These are phyloP conservation scores for Ptilodon capucinus DNA, from an alignment of 2,888 invertebrate genomes.

Conservation along the genomic window DNA sequence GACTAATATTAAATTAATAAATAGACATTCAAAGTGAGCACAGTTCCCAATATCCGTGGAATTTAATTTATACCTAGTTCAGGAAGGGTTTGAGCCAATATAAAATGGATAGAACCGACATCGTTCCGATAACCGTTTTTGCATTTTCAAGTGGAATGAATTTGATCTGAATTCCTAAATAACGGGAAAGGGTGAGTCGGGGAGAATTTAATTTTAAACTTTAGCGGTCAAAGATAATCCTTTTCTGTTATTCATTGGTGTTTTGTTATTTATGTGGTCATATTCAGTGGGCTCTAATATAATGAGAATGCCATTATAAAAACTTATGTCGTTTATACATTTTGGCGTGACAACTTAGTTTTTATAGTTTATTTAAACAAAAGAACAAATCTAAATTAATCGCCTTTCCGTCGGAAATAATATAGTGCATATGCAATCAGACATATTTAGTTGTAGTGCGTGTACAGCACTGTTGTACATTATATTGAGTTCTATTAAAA, in stretches of 20 bases:
- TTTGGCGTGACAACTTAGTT: too few species aligned
- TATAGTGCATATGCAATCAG: too few species aligned
- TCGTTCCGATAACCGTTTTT: conserved; percentile 1
- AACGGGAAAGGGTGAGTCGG: neutral
- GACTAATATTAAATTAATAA: neutral
- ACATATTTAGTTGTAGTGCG: too few species aligned
- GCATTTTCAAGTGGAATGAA: neutral
- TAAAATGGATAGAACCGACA: neutral
- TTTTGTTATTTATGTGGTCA: neutral
- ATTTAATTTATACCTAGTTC: conserved; percentile 1
- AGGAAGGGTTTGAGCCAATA: neutral
- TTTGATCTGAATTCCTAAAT: conserved; percentile 1
- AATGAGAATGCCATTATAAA: too few species aligned
- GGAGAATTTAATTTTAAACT: conserved; percentile 2
- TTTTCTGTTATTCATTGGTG: neutral
- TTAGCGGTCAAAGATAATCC: neutral
- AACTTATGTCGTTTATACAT: too few species aligned
- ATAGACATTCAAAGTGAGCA: neutral
- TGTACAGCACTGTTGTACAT: too few species aligned
- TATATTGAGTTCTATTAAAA: too few species aligned
- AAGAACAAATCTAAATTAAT: too few species aligned
- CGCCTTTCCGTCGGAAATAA: too few species aligned
- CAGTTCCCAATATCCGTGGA: neutral
- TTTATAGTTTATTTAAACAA: too few species aligned
- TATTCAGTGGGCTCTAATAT: too few species aligned